Base-by-base conservation (phyloP, 2,797 vertebrate genomes). In the Kryptopterus vitreolus region DNA sequence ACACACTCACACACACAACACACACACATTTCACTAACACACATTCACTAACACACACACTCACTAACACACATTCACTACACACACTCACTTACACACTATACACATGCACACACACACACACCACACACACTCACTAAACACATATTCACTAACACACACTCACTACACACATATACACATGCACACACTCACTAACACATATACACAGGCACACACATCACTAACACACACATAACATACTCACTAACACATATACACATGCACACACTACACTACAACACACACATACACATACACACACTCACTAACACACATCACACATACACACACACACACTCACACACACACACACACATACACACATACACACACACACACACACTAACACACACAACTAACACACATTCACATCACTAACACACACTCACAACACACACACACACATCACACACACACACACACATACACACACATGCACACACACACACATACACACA, bases 321-420 rank as follows among this genome's bases (percentile, higher is more conserved):
- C 22, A 57, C 53, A n/a, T 1, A 57, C 29, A 46, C 12, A 58
- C 35, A 59, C 55, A 46, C 55, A 61, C 53, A 61, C 73, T n/a
- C 38, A 43, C 38, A 43, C 38, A 43, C 38, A n/a, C n/a, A n/a
- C n/a, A n/a, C n/a, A n/a, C n/a, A n/a, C n/a, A n/a, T n/a, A 75
- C 55, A 48, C 73, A 61, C 22, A 24, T 6, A 58, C 71, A 58
- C 24, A 26, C n/a, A 16, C 26, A 38, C 35, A 38, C n/a, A n/a
- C n/a, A n/a, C n/a, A n/a, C n/a, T n/a, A n/a, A n/a, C 22, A 57
- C 53, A n/a, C 2, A 57, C 13, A 97, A 96, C 85, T 94, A 98
- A 72, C 98, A 99, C 91, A 99, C 98, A 96, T 97, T n/a, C n/a
- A n/a, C n/a, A n/a, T 96, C 87, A 20, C 1, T 31, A 53, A 15